Evolutionary conservation across 1,140 invertebrate species (phyloP).

Genomic region (Macrotrachela quadricornifera): DNA sequence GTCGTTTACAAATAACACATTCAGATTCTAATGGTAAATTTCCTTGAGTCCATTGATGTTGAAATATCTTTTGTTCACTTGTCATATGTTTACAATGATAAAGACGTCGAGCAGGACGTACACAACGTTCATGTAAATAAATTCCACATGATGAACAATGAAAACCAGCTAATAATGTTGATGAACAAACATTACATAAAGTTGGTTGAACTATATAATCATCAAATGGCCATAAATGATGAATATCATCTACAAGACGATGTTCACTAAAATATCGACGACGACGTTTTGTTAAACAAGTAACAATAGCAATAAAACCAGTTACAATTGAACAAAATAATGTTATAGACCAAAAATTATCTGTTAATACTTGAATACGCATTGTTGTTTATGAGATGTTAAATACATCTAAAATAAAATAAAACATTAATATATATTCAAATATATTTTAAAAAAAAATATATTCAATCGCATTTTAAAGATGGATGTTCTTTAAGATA

Average conservation of each 20-base stretch:
- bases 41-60: constrained; percentile 63
- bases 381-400: no score
- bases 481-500: no score
- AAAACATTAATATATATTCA: no score
- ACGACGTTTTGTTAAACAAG: no score
- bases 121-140: constrained; percentile 53
- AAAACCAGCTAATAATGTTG: constrained; percentile 44
- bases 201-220: constrained; percentile 42
- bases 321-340: no score
- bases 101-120: constrained; percentile 46
- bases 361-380: no score
- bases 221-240: constrained; percentile 47
- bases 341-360: no score
- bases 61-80: not conserved
- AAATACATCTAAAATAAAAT: no score
- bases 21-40: constrained; percentile 42
- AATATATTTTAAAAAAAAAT: no score
- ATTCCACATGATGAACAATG: constrained; percentile 70
- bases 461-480: no score
- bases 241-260: not conserved
- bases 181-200: constrained; percentile 58
- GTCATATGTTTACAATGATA: constrained; percentile 45
- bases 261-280: no score
- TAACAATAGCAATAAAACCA: no score
- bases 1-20: constrained; percentile 41